Conservation (phyloP, 2,113 vertebrate species). For the Prolemur simus region DNA sequence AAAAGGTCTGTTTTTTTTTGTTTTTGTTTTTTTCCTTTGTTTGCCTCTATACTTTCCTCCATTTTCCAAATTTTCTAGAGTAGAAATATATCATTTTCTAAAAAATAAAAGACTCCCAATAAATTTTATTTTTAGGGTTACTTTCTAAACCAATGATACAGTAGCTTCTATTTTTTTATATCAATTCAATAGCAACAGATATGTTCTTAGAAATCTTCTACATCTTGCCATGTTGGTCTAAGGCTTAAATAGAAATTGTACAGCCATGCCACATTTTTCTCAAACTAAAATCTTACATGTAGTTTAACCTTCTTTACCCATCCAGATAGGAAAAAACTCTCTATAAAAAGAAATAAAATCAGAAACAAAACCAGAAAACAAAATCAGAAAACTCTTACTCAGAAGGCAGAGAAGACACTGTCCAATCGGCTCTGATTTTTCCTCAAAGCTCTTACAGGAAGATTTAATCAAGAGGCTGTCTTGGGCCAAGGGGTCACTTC, state of each 20-base stretch:
- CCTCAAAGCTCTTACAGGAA: conserved; percentile 5
- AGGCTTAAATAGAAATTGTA: not conserved
- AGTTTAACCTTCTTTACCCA: not conserved
- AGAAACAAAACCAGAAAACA: not conserved
- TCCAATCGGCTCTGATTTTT: not conserved
- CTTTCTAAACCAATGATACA: not conserved
- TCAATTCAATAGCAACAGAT: not conserved
- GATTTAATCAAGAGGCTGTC: conserved; percentile 20
- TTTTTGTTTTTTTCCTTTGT: not conserved
- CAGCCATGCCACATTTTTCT: not conserved
- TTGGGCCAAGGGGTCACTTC: conserved; percentile 11
- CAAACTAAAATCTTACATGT: not conserved
- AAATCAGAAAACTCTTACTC: not conserved
- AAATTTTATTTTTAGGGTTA: not conserved
- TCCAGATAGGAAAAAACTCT: not conserved
- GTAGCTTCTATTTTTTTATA: not conserved
- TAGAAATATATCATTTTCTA: not conserved
- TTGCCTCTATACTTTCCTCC: not conserved
- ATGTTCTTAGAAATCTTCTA: not conserved
- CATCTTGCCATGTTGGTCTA: not conserved
- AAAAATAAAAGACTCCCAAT: not conserved
- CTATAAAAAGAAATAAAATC: not conserved
- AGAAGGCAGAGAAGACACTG: not conserved
- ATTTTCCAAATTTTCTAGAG: not conserved
- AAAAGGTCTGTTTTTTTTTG: not conserved